phyloP scores from a whole-genome alignment of 2,113 vertebrate genomes.

The Heteronetta atricapilla region DNA sequence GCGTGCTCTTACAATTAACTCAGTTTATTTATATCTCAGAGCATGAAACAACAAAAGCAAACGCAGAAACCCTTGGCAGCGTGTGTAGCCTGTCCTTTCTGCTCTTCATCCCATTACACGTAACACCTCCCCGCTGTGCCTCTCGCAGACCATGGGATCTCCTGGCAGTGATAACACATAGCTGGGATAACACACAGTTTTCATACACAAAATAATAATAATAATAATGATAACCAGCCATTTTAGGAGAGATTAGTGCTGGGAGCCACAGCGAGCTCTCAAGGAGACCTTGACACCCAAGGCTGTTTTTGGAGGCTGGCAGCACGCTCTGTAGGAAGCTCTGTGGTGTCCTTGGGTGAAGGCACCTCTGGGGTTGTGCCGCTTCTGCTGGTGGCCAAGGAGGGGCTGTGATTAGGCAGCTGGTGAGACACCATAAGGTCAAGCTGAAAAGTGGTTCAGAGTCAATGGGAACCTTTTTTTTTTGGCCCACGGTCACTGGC shows the following conservation, averaged over 20 bases:
- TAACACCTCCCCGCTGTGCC: fast-evolving
- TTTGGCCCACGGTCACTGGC: not conserved
- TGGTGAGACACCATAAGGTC: not conserved
- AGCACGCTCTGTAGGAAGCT: not conserved
- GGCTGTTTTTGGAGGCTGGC: not conserved
- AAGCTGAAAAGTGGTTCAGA: fast-evolving
- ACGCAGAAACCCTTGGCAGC: fast-evolving
- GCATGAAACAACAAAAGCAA: not conserved
- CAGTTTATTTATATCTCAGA: not conserved
- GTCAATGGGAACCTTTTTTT: not conserved
- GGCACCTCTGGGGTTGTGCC: fast-evolving
- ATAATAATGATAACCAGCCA: not conserved
- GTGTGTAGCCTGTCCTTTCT: fast-evolving
- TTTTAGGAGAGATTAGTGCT: not conserved
- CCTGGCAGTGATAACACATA: not conserved
- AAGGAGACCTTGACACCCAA: not conserved
- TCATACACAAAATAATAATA: not conserved
- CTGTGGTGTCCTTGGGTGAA: not conserved
- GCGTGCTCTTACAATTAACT: fast-evolving
- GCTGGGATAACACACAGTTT: fast-evolving
- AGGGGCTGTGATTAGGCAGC: not conserved
- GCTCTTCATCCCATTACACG: not conserved
- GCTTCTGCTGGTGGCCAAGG: fast-evolving
- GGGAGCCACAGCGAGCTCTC: fast-evolving
- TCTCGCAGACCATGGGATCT: not conserved